Evolutionary conservation across 92 coral and sea anemone species (phyloP), one percentile per base, ranked within the genome.

Genomic region (Meandrina meandrites): DNA sequence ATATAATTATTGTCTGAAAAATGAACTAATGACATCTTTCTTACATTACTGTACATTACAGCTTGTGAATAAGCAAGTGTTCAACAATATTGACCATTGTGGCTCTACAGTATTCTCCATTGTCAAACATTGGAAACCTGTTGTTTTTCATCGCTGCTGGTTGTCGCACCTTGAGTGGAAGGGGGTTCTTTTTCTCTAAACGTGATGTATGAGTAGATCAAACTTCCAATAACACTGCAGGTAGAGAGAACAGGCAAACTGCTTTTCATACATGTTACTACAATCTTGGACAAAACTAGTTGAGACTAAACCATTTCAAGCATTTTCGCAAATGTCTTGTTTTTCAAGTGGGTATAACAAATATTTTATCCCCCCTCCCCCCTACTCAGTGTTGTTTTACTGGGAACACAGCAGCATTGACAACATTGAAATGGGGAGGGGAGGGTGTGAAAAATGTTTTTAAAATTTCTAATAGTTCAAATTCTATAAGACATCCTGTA

Each of bases 131-230:
- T 36, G 40, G 71, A 14, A 56, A 17, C 37, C 79, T 56, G 80
- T 62, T 74, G 51, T 37, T 58, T 84, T 34, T 10, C 37, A 8
- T 74, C 76, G 56, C 28, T 84, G 80, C 71, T 54, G 80, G 80
- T 40, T 56, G 79, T 34, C n/a, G 87, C n/a, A 57, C 71, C 75
- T 78, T 76, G 86, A 34, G 80, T 24, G 2, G 79, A 8, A 12
- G 72, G 14, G 57, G 85, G 90, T 22, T 91, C 90, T 84, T 93
- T 96, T 84, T 90, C 87, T 76, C 93, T 72, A 83, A 96, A 96
- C n/a, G 98, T 94, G 86, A 96, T 91, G 83, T 92, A 96, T 15
- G 98, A 88, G 84, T 96, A 96, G 58, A 94, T 90, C 67, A 96
- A 85, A 32, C 98, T 96, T 67, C 98, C 98, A 72, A 83, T 0